Evolutionary conservation across 2,888 invertebrate genomes (phyloP).

Genomic region (Drosophila engyochracea): DNA sequence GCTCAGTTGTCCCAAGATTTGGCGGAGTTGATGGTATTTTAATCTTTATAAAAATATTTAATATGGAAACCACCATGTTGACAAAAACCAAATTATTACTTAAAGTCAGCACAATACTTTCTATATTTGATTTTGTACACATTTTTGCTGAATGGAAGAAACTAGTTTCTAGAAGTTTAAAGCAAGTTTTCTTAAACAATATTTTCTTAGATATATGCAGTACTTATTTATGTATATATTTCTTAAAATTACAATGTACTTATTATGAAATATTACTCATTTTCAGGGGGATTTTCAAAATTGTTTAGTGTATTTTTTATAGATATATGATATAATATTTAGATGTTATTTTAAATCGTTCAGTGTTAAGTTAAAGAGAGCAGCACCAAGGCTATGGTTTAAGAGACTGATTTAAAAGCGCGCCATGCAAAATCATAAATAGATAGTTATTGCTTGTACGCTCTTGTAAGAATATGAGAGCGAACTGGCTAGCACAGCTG

Average conservation of each 20-base stretch:
- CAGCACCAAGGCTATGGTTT: not conserved
- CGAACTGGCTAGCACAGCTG: not conserved
- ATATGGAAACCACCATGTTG: not conserved
- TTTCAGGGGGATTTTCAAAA: not conserved
- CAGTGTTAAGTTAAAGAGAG: not conserved
- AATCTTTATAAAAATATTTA: not conserved
- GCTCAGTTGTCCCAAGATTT: not conserved
- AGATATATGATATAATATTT: not conserved
- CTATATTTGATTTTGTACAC: not conserved
- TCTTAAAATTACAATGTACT: not conserved
- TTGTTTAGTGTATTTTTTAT: not conserved
- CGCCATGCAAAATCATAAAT: not conserved
- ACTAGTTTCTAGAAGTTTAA: not conserved
- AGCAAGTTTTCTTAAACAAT: not conserved
- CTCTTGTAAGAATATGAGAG: not conserved
- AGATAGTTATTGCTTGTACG: not conserved
- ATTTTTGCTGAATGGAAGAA: not conserved
- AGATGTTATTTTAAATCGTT: not conserved
- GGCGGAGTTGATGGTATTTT: not conserved
- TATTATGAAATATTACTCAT: not conserved
- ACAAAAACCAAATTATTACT: not conserved
- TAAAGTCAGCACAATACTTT: not conserved
- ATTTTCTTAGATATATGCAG: not conserved
- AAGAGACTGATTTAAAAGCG: not conserved
- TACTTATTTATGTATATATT: not conserved